Percentiles rank a stretch among this genome's conserved stretches.
These are phyloP conservation scores for Gymnobelideus leadbeateri DNA, from an alignment of 2,113 vertebrate genomes.

Conservation along the genomic window DNA sequence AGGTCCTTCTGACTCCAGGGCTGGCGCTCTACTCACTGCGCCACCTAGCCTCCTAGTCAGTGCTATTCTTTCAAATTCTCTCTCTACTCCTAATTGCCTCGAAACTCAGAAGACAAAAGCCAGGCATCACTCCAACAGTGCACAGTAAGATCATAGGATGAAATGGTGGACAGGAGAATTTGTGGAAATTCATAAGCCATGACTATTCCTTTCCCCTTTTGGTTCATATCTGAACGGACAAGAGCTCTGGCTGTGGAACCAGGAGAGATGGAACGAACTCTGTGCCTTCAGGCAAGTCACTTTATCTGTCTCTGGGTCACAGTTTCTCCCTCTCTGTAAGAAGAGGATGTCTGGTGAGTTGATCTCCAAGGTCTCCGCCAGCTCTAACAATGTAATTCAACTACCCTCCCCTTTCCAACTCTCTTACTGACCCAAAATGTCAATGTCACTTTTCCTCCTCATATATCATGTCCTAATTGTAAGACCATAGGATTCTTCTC, in stretches of 20 bases:
- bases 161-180: neutral
- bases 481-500: neutral
- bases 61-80: too few relatives aligned
- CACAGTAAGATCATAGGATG: neutral
- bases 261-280: neutral
- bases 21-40: too few relatives aligned
- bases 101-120: neutral
- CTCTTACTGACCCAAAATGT: neutral
- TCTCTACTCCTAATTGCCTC: neutral
- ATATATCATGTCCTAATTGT: neutral
- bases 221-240: neutral
- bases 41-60: too few relatives aligned
- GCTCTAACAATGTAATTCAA: neutral
- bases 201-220: neutral
- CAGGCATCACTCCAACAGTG: neutral
- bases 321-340: slow-evolving; percentile 26
- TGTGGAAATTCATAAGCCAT: neutral
- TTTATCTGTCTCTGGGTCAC: neutral
- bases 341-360: neutral
- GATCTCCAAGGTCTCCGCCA: slow-evolving; percentile 1
- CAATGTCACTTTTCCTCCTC: neutral
- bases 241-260: neutral
- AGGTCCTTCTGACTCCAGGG: too few relatives aligned
- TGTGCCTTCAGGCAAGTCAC: neutral
- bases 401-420: neutral